Conservation (phyloP, 2,113 vertebrate species). For the Gasterosteus nipponicus region DNA sequence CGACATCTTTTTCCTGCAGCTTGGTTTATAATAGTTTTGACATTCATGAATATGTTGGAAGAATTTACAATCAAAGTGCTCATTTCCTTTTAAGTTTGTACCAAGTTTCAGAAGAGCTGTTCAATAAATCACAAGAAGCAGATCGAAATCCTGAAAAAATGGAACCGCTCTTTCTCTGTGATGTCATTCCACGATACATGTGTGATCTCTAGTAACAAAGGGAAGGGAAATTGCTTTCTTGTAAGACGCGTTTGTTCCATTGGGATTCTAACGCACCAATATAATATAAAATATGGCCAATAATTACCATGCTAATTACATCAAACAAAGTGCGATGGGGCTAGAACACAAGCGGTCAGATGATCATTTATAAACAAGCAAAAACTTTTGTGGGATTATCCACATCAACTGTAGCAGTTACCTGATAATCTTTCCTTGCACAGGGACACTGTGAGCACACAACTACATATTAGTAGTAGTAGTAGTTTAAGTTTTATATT, state of each 20-base stretch:
- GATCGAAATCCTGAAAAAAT: slow-evolving; percentile 29
- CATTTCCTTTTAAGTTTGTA: slow-evolving; percentile 36
- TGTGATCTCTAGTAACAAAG: slow-evolving; percentile 35
- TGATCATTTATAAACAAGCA: not conserved
- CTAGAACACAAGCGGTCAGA: not conserved
- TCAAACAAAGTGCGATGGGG: not conserved
- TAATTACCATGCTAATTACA: no score
- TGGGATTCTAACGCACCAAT: slow-evolving; percentile 2
- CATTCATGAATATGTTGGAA: slow-evolving; percentile 22
- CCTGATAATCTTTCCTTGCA: not conserved
- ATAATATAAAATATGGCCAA: not conserved
- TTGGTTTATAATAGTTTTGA: slow-evolving; percentile 29
- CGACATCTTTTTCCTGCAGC: slow-evolving; percentile 4
- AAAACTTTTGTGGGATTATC: not conserved
- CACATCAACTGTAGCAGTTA: no score
- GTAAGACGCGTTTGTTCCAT: not conserved
- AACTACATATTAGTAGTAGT: not conserved
- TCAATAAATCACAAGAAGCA: slow-evolving; percentile 44
- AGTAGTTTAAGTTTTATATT: not conserved
- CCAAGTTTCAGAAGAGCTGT: slow-evolving; percentile 35
- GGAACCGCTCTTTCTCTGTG: slow-evolving; percentile 18
- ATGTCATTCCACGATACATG: slow-evolving; percentile 30
- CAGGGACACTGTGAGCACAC: not conserved
- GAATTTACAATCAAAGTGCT: slow-evolving; percentile 32
- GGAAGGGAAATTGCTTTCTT: slow-evolving; percentile 11